Conservation (phyloP, 2,888 invertebrate species). For the Pogonocherus hispidulus region DNA sequence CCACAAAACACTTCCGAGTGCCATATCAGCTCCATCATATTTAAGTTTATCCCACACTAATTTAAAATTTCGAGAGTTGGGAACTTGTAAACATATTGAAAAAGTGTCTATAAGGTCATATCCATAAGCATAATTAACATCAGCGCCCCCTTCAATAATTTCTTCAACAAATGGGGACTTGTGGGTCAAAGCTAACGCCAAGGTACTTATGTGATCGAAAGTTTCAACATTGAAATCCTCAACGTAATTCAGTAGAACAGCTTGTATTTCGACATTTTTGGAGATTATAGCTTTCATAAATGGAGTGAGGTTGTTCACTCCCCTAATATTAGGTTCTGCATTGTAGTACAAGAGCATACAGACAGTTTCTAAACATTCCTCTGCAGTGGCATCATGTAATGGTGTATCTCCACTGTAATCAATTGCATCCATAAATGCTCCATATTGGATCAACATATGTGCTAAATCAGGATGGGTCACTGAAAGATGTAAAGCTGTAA, state of each 20-base stretch:
- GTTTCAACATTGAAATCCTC: slow-evolving; percentile 54
- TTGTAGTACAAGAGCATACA: slow-evolving; percentile 58
- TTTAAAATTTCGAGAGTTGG: slow-evolving; percentile 49
- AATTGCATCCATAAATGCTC: slow-evolving; percentile 54
- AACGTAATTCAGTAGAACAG: slow-evolving; percentile 53
- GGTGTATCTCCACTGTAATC: slow-evolving; percentile 56
- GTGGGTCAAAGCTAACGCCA: slow-evolving; percentile 51
- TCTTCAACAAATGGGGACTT: slow-evolving; percentile 51
- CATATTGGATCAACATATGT: slow-evolving; percentile 51
- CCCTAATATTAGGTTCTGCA: slow-evolving; percentile 53
- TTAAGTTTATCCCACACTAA: slow-evolving; percentile 52
- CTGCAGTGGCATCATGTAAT: slow-evolving; percentile 54
- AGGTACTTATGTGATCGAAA: slow-evolving; percentile 48
- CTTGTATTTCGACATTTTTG: slow-evolving; percentile 49
- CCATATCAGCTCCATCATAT: slow-evolving; percentile 49
- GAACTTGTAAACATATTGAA: slow-evolving; percentile 47
- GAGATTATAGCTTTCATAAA: slow-evolving; percentile 55
- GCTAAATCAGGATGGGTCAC: slow-evolving; percentile 48
- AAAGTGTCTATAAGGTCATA: slow-evolving; percentile 46
- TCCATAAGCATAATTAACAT: slow-evolving; percentile 52
- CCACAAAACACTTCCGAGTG: slow-evolving; percentile 45
- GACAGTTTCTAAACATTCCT: slow-evolving; percentile 52
- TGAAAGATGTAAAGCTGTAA: slow-evolving; percentile 56
- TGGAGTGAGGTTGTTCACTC: slow-evolving; percentile 53
- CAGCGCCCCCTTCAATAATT: slow-evolving; percentile 54